Percentiles rank a stretch among this genome's conserved stretches.
Evolutionary conservation across 2,888 invertebrate species (phyloP).

Genomic region (Lochmaea crataegi): DNA sequence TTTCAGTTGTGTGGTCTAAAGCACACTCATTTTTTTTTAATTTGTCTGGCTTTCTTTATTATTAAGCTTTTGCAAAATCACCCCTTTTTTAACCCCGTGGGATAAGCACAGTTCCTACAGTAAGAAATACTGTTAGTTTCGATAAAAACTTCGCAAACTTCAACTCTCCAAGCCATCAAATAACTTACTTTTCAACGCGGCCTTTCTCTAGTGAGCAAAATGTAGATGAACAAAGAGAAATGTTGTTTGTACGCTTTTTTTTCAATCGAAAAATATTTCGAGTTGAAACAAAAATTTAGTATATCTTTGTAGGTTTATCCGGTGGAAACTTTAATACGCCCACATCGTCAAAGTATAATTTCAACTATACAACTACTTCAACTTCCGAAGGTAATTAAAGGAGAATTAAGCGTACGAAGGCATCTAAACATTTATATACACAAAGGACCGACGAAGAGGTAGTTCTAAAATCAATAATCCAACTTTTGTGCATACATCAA

Average conservation of each 20-base stretch:
- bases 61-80: neutral
- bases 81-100: neutral
- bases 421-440: neutral
- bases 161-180: neutral
- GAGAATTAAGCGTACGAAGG: neutral
- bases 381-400: neutral
- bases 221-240: neutral
- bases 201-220: neutral
- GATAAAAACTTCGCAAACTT: neutral
- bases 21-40: too few relatives aligned
- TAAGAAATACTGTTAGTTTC: neutral
- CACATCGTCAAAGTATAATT: too few relatives aligned
- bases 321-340: too few relatives aligned
- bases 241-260: neutral
- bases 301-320: too few relatives aligned
- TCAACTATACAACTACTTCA: neutral
- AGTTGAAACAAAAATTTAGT: too few relatives aligned
- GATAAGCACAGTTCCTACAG: neutral
- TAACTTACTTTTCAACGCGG: neutral
- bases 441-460: neutral
- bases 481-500: neutral
- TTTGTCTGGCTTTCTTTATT: too few relatives aligned
- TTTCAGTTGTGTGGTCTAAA: too few relatives aligned
- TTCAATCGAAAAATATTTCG: neutral
- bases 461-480: neutral